A percentile compares a stretch with the other conserved stretches of the same genome.
These are phyloP conservation scores for Hyles euphorbiae DNA, from an alignment of 1,140 invertebrate genomes.

Conservation along the genomic window DNA sequence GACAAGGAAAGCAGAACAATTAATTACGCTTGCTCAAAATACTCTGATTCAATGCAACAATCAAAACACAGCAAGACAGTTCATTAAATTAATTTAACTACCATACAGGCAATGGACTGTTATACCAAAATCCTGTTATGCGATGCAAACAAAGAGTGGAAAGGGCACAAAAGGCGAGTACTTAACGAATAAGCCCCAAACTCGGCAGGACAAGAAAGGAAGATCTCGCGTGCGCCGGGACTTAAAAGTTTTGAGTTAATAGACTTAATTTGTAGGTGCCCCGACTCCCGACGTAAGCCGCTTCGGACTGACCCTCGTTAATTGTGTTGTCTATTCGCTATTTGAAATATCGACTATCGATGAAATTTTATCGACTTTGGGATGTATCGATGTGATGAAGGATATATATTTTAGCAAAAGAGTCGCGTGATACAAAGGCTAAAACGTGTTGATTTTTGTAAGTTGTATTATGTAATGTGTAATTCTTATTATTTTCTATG, in stretches of 20 bases:
- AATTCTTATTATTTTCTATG: too few relatives aligned
- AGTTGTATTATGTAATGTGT: too few relatives aligned
- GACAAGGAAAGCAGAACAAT: too few relatives aligned
- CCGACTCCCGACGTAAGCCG: conserved; percentile 44
- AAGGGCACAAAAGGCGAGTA: conserved; percentile 50
- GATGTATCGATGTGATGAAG: too few relatives aligned
- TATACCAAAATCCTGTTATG: conserved; percentile 42
- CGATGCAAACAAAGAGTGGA: conserved; percentile 57
- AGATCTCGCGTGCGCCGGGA: conserved; percentile 63
- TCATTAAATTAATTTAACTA: too few relatives aligned
- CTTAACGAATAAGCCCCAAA: conserved; percentile 67
- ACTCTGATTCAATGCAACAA: too few relatives aligned
- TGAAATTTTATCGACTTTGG: conserved; percentile 13
- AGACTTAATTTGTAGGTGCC: conserved; percentile 68
- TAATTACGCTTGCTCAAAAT: too few relatives aligned
- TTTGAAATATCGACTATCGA: conserved; percentile 37
- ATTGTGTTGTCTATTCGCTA: conserved; percentile 30
- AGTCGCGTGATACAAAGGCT: too few relatives aligned
- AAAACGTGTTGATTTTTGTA: neutral
- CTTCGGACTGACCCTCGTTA: conserved; percentile 53
- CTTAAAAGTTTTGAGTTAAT: conserved; percentile 72
- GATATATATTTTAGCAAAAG: too few relatives aligned
- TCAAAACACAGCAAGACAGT: too few relatives aligned
- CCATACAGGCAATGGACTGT: neutral
- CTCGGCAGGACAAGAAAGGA: conserved; percentile 64